A percentile compares a stretch with the other conserved stretches of the same genome.
Evolutionary conservation across 2,797 vertebrate genomes (phyloP).

Genomic region (Ctenopoma kingsleyae): DNA sequence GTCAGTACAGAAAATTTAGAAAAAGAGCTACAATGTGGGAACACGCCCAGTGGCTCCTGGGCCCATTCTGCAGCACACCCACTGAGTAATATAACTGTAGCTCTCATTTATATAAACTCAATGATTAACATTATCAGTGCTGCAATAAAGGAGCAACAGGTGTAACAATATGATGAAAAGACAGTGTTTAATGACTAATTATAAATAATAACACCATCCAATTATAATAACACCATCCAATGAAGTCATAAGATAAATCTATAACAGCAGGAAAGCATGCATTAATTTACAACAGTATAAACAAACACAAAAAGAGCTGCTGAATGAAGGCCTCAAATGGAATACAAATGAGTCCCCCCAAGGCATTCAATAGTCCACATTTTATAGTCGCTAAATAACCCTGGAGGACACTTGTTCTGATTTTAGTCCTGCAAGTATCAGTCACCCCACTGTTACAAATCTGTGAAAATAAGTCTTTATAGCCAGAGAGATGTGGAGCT

Average conservation of each 20-base stretch:
- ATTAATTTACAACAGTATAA: conserved; percentile 50
- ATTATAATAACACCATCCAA: conserved; percentile 20
- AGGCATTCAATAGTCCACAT: conserved; percentile 37
- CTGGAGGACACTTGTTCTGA: conserved; percentile 46
- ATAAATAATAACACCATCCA: conserved; percentile 15
- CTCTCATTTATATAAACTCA: not conserved
- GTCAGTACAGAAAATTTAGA: too few species aligned
- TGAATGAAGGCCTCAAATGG: conserved; percentile 50
- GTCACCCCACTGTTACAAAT: conserved; percentile 66
- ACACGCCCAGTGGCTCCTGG: too few species aligned
- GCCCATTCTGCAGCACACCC: not conserved
- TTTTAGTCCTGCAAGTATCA: conserved; percentile 55
- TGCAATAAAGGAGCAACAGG: conserved; percentile 13
- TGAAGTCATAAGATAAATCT: conserved; percentile 15
- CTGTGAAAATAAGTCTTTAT: conserved; percentile 68
- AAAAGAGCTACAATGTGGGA: too few species aligned
- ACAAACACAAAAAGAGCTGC: conserved; percentile 33
- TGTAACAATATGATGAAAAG: not conserved
- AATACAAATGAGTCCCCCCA: conserved; percentile 27
- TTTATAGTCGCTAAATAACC: conserved; percentile 48
- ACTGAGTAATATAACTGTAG: not conserved
- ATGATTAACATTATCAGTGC: not conserved
- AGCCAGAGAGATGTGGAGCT: conserved; percentile 64
- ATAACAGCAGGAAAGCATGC: conserved; percentile 41
- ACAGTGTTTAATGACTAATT: conserved; percentile 32